Conservation (phyloP, 2,797 vertebrate genomes). For the Pseudochirops corinnae region DNA sequence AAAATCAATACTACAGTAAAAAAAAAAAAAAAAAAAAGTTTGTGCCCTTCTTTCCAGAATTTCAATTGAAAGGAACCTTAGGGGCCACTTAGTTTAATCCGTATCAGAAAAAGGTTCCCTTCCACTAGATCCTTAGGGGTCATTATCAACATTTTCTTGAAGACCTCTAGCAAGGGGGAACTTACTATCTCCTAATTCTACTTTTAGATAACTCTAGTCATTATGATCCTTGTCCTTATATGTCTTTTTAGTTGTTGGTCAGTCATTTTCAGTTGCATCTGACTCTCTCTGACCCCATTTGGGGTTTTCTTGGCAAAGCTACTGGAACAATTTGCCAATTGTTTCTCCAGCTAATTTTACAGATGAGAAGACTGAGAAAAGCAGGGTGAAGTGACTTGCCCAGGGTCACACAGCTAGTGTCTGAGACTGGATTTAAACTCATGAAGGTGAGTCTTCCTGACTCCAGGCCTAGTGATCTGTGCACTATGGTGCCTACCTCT, state of each 20-base stretch:
- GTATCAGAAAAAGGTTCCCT: not conserved
- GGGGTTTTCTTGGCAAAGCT: not conserved
- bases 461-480: not conserved
- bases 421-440: not conserved
- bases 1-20: not conserved
- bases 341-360: not conserved
- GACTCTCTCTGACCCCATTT: not conserved
- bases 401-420: not conserved
- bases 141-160: not conserved
- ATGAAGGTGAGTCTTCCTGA: not conserved
- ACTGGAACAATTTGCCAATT: not conserved
- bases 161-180: not conserved
- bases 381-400: not conserved
- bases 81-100: not conserved
- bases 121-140: not conserved
- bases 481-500: not conserved
- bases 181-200: not conserved
- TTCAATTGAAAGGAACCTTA: not conserved
- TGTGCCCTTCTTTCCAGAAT: not conserved
- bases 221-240: not conserved
- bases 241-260: not conserved
- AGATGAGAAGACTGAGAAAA: not conserved
- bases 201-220: not conserved
- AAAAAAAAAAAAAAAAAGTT: not conserved
- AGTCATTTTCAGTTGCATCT: not conserved